Evolutionary conservation across 2,113 vertebrate genomes (phyloP), one percentile per base, ranked within the genome.

Genomic region (Orcinus orca): DNA sequence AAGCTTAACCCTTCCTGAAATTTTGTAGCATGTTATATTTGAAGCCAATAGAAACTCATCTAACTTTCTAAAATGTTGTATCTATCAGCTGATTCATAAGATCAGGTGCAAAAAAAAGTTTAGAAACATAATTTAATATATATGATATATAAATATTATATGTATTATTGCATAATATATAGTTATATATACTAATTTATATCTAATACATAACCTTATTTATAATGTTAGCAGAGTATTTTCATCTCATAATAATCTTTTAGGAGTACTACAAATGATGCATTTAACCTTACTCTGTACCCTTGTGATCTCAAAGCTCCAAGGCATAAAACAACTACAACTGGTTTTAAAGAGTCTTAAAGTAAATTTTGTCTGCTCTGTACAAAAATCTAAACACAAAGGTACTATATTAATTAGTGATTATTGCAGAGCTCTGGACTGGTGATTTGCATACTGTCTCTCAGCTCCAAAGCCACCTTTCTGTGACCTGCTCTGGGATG

Each of bases 31-130:
- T 18, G 9, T 91, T 83, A 88, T 15, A 89, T 97, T 89, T 86
- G 85, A 96, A 91, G 12, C 33, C 44, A 85, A 21, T 53, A 90
- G 60, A 93, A 93, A 91, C 44, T 76, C 26, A 71, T 53, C 9
- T 76, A 70, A 6, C 18, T 87, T 90, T 93, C 31, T 44, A 50
- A 53, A 62, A 55, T 47, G 20, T 95, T 74, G 10, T 71, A 23
- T 67, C 50, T 96, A 12, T 73, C 79, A 86, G 26, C 62, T 86
- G 65, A 96, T 85, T 95, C n/a, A 68, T 81, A 80, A 82, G 18
- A 73, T 77, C 38, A 88, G 41, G 62, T 21, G 9, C 5, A 68
- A 84, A 87, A 82, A 93, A 84, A 80, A 36, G 4, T n/a, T 85
- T 89, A 53, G 21, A 77, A 91, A 29, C 9, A 53, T 55, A 8